Percentiles rank a stretch among this genome's conserved stretches.
Conservation (phyloP, 2,888 invertebrate species). For the Tethea ocularis region DNA sequence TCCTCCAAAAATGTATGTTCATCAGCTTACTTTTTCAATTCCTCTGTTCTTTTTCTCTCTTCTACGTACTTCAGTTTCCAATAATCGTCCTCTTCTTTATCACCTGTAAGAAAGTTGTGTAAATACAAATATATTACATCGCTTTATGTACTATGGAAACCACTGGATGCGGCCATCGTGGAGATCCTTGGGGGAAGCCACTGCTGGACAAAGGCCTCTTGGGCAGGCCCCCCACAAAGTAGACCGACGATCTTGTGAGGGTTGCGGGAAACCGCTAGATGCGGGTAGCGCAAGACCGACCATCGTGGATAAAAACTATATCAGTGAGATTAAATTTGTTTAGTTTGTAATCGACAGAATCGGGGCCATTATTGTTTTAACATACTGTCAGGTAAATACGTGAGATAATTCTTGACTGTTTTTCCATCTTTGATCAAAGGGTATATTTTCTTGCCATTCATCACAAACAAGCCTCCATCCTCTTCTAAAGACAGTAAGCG, state of each 20-base stretch:
- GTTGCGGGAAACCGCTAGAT: too few species aligned
- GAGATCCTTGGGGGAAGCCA: too few species aligned
- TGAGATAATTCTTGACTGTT: slow-evolving; percentile 53
- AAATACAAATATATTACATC: too few species aligned
- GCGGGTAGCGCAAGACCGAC: too few species aligned
- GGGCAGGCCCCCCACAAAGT: too few species aligned
- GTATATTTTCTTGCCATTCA: slow-evolving; percentile 64
- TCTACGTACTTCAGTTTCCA: slow-evolving; percentile 72
- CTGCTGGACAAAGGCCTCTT: too few species aligned
- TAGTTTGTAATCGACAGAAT: too few species aligned
- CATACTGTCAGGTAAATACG: slow-evolving; percentile 56
- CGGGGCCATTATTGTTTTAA: slow-evolving; percentile 14
- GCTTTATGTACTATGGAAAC: too few species aligned
- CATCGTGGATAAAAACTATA: too few species aligned
- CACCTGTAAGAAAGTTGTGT: slow-evolving; percentile 41
- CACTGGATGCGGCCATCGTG: too few species aligned
- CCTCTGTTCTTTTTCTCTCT: slow-evolving; percentile 56
- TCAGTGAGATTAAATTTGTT: too few species aligned
- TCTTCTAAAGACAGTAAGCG: slow-evolving; percentile 62
- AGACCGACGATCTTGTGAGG: too few species aligned
- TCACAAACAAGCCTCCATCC: slow-evolving; percentile 65
- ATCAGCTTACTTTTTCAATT: slow-evolving; percentile 54
- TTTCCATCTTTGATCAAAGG: slow-evolving; percentile 65
- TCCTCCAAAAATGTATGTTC: slow-evolving; percentile 18
- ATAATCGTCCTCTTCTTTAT: slow-evolving; percentile 56